These are phyloP conservation scores for Catamblyrhynchus diadema DNA, from an alignment of 2,797 vertebrate species.

Conservation along the genomic window DNA sequence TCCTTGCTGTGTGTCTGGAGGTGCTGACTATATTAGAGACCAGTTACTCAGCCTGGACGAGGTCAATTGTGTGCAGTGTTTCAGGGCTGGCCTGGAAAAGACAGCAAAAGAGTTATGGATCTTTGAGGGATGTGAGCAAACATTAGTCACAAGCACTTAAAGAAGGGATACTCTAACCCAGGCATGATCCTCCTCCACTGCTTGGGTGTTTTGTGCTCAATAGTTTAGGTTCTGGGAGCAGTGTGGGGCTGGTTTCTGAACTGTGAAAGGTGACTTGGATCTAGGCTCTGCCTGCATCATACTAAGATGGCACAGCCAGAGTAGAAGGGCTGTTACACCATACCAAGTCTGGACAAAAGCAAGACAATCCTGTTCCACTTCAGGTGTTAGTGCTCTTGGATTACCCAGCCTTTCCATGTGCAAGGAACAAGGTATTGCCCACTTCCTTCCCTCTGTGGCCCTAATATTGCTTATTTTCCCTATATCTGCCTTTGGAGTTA, in stretches of 20 bases:
- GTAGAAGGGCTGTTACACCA: background rate
- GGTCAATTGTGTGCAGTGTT: conserved; percentile 76
- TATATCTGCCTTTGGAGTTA: background rate
- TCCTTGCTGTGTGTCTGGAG: background rate
- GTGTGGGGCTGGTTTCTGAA: background rate
- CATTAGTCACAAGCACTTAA: background rate
- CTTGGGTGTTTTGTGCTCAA: background rate
- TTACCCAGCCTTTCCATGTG: background rate
- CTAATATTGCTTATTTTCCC: background rate
- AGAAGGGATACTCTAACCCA: background rate
- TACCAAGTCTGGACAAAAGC: background rate
- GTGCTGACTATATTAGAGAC: conserved; percentile 63
- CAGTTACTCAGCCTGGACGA: conserved; percentile 77
- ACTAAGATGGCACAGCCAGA: background rate
- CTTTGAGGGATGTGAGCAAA: background rate
- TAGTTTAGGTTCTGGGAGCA: background rate
- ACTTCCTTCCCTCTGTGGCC: background rate
- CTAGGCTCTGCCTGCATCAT: background rate
- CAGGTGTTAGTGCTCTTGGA: background rate
- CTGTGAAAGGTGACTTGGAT: background rate
- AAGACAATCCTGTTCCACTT: background rate
- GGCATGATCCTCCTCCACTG: fast-evolving
- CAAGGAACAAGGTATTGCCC: background rate
- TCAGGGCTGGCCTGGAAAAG: conserved; percentile 74
- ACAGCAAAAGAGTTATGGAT: background rate